These are phyloP conservation scores for Merodon equestris DNA, from an alignment of 2,888 invertebrate species.

Conservation along the genomic window DNA sequence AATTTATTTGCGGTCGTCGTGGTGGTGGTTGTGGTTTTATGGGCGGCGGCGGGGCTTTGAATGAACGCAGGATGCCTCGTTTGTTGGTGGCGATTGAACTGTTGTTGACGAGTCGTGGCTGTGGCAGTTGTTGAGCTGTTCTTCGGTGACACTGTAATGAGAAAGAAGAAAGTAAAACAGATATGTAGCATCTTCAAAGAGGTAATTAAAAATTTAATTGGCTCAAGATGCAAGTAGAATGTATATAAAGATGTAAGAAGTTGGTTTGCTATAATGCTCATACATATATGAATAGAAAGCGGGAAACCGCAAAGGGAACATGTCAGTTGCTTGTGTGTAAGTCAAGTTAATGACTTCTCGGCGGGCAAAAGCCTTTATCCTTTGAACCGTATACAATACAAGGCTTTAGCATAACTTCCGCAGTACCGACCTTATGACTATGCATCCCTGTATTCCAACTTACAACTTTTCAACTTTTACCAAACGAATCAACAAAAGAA, in stretches of 20 bases:
- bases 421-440: too few species aligned
- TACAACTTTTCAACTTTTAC: conserved; percentile 11
- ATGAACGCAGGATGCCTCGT: conserved; percentile 43
- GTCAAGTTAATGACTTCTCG: neutral
- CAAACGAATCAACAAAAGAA: neutral
- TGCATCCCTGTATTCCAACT: neutral
- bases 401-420: too few species aligned
- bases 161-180: neutral
- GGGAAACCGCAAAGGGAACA: too few species aligned
- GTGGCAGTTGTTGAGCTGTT: conserved; percentile 71
- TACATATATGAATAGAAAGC: too few species aligned
- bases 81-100: conserved; percentile 52
- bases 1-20: conserved; percentile 60
- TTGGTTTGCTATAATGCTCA: too few species aligned
- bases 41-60: conserved; percentile 45
- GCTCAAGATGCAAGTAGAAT: neutral
- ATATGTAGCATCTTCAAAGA: neutral
- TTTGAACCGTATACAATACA: neutral
- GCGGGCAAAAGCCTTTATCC: neutral
- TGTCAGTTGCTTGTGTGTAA: neutral
- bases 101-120: conserved; percentile 69
- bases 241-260: too few species aligned
- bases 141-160: conserved; percentile 71
- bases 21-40: conserved; percentile 42
- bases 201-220: conserved; percentile 7